phyloP scores from a whole-genome alignment of 2,113 vertebrate genomes.

The Entosphenus tridentatus region DNA sequence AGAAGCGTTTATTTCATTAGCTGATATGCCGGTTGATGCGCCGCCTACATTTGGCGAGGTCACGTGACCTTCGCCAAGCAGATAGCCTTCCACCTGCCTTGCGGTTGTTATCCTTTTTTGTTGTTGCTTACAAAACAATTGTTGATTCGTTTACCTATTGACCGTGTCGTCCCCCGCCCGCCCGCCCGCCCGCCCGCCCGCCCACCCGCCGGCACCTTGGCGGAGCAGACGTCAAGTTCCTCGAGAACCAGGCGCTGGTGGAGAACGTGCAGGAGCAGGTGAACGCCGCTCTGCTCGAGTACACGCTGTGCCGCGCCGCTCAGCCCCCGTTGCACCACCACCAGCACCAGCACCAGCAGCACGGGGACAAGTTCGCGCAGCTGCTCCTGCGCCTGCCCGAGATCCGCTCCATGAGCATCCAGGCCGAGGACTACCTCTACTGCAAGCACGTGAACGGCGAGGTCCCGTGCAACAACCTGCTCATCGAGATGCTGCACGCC shows the following conservation, averaged over 20 bases:
- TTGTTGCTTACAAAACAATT: too few relatives aligned
- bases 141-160: too few relatives aligned
- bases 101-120: too few relatives aligned
- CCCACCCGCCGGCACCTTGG: too few relatives aligned
- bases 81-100: too few relatives aligned
- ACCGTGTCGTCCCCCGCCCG: too few relatives aligned
- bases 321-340: slow-evolving; percentile 34
- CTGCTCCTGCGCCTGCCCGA: slow-evolving; percentile 76
- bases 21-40: too few relatives aligned
- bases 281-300: slow-evolving; percentile 77
- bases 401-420: slow-evolving; percentile 86
- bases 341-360: too few relatives aligned
- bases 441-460: slow-evolving; percentile 96
- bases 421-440: slow-evolving; percentile 96
- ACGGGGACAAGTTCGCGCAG: slow-evolving; percentile 69
- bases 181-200: too few relatives aligned
- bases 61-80: too few relatives aligned
- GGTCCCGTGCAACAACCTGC: slow-evolving; percentile 96
- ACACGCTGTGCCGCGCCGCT: slow-evolving; percentile 82
- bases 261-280: slow-evolving; percentile 95
- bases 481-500: slow-evolving; percentile 97
- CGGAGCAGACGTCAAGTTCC: slow-evolving; percentile 67
- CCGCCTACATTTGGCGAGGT: too few relatives aligned
- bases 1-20: too few relatives aligned
- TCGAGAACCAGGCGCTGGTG: slow-evolving; percentile 91